These are phyloP conservation scores for Patiria pectinifera DNA, from an alignment of 53 echinoderm and acorn worm species.

Conservation along the genomic window DNA sequence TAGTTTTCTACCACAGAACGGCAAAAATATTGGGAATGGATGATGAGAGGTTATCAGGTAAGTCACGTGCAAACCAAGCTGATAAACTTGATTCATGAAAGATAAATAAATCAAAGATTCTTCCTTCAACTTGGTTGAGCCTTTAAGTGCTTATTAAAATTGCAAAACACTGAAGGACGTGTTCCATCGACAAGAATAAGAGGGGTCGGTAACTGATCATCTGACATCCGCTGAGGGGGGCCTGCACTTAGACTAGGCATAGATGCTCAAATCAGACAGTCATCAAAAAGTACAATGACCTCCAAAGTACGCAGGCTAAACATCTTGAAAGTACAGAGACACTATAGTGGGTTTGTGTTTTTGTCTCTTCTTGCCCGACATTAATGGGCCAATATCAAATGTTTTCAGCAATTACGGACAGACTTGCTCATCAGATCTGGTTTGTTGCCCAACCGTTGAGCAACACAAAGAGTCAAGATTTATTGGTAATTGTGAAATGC, in stretches of 20 bases:
- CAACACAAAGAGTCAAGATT: conserved; percentile 22
- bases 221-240: conserved; percentile 13
- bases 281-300: conserved; percentile 48
- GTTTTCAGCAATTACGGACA: conserved; percentile 41
- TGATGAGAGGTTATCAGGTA: background rate
- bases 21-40: background rate
- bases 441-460: conserved; percentile 39
- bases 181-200: conserved; percentile 21
- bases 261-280: background rate
- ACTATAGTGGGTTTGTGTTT: conserved; percentile 1
- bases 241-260: conserved; percentile 30
- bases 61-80: background rate
- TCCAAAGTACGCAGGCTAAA: background rate
- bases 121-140: background rate
- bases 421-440: conserved; percentile 55
- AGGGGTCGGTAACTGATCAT: conserved; percentile 39
- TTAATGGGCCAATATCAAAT: conserved; percentile 40
- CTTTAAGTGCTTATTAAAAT: conserved; percentile 27
- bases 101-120: conserved; percentile 6
- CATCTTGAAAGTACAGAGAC: conserved; percentile 56
- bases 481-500: conserved; percentile 56
- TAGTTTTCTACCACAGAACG: background rate
- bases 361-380: background rate
- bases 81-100: background rate
- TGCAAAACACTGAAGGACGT: conserved; percentile 29